Conservation (phyloP, 2,888 invertebrate species). For the Rotaria macrura region DNA sequence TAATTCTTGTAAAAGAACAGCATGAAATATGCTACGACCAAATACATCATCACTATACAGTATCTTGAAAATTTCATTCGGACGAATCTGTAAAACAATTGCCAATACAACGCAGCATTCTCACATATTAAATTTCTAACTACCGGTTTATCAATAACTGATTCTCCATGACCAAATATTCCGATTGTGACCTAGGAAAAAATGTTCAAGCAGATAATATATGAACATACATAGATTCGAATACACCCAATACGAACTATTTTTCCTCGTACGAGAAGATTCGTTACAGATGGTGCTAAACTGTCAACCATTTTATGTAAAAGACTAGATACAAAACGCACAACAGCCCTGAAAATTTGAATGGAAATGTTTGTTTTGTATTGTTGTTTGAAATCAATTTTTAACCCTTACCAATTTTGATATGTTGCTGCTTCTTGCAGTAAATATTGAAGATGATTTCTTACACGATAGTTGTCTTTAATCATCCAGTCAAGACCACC, state of each 20-base stretch:
- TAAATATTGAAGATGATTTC: neutral
- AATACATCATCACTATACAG: conserved; percentile 56
- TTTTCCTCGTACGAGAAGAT: conserved; percentile 90
- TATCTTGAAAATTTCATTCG: conserved; percentile 80
- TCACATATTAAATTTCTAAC: conserved; percentile 85
- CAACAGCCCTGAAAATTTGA: conserved; percentile 60
- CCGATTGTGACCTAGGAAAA: conserved; percentile 69
- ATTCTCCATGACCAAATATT: conserved; percentile 79
- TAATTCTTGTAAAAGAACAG: conserved; percentile 82
- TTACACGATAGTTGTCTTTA: neutral
- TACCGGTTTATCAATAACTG: conserved; percentile 89
- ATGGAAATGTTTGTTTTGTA: neutral
- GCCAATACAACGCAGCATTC: conserved; percentile 56
- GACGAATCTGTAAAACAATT: conserved; percentile 62
- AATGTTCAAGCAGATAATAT: neutral
- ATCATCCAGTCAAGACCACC: conserved; percentile 10
- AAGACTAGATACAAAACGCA: conserved; percentile 78
- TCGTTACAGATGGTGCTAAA: conserved; percentile 93
- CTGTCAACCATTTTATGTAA: conserved; percentile 89
- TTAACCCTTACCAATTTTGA: neutral
- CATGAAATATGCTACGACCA: conserved; percentile 72
- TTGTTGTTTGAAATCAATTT: neutral
- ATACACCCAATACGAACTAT: conserved; percentile 19
- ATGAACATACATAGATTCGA: conserved; percentile 1
- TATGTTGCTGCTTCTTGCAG: neutral